Conservation (phyloP, 2,888 invertebrate genomes). For the Aporophyla nigra region DNA sequence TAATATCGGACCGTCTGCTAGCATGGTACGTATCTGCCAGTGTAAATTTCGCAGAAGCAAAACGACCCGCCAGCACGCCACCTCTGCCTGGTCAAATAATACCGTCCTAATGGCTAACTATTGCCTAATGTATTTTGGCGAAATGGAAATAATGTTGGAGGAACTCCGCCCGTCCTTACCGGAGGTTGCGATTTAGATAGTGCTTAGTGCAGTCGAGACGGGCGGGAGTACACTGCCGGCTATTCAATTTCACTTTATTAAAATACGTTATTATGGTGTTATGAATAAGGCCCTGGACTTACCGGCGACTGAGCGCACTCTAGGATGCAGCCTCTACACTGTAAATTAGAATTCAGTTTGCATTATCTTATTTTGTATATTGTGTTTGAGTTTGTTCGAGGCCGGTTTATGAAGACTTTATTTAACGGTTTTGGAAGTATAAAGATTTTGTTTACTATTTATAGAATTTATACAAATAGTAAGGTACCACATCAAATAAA, state of each 20-base stretch:
- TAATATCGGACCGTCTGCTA: slow-evolving; percentile 86
- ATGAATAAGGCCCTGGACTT: slow-evolving; percentile 65
- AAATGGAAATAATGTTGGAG: slow-evolving; percentile 84
- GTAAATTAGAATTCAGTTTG: slow-evolving; percentile 50
- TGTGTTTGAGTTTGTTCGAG: slow-evolving; percentile 20
- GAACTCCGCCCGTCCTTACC: slow-evolving; percentile 76
- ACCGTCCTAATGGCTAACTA: slow-evolving; percentile 88
- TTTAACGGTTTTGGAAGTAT: neutral
- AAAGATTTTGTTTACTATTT: neutral
- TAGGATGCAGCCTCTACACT: slow-evolving; percentile 27
- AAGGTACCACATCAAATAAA: neutral
- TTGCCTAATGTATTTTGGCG: slow-evolving; percentile 89
- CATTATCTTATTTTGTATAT: slow-evolving; percentile 41
- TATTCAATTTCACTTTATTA: slow-evolving; percentile 84
- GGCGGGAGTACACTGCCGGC: slow-evolving; percentile 74
- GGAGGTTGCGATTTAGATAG: slow-evolving; percentile 84
- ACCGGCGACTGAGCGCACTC: slow-evolving; percentile 51
- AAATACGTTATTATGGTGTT: slow-evolving; percentile 74
- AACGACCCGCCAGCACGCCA: slow-evolving; percentile 87
- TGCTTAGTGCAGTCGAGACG: slow-evolving; percentile 77
- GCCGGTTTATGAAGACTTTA: neutral
- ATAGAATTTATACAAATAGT: neutral
- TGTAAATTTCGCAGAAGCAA: slow-evolving; percentile 86
- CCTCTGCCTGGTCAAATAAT: slow-evolving; percentile 89
- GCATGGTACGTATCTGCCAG: slow-evolving; percentile 82